Evolutionary conservation across 1,140 invertebrate species (phyloP), one percentile per base, ranked within the genome.

Genomic region (Stenopsyche tienmushanensis): DNA sequence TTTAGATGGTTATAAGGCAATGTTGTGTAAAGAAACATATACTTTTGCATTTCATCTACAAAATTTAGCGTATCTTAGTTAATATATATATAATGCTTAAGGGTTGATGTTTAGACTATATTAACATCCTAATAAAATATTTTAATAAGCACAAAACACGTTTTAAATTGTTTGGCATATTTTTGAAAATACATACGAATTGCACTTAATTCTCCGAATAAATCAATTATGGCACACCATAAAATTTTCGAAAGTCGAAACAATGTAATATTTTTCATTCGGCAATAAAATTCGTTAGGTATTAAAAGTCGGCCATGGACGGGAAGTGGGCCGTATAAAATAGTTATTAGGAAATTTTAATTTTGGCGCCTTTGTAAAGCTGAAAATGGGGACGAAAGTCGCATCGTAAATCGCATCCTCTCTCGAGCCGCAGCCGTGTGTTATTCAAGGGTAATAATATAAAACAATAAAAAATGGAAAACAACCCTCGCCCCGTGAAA

Each of bases 381-480:
- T 24, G 39, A 18, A 57, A 57, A 57, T 57, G 29, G 54, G 21
- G 54, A n/a, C 20, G 34, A 42, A 57, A 57, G 42, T 57, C 34
- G 1, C 7, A 9, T 21, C 20, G 34, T 57, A 57, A 57, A 57
- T 57, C 34, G 1, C 7, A 9, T 42, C 47, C n/a, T 50, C 21
- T 50, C 23, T 50, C 10, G 15, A 13, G 47, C 47, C 26, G 2
- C 20, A n/a, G 9, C 23, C 49, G 49, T 10, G 7, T 23, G 24
- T 54, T 54, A 34, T 54, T 17, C 52, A 8, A 15, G 54, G 54
- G 54, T 41, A 57, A 57, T 57, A 57, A 57, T 57, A 57, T 57
- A 57, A 57, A 57, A 57, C 39, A 57, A 57, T 57, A 57, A 57
- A 57, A 57, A 42, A 57, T 39, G 54, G 54, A 39, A 57, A 57